Base-by-base conservation (phyloP, 2,888 invertebrate genomes). In the Ochlodes sylvanus region DNA sequence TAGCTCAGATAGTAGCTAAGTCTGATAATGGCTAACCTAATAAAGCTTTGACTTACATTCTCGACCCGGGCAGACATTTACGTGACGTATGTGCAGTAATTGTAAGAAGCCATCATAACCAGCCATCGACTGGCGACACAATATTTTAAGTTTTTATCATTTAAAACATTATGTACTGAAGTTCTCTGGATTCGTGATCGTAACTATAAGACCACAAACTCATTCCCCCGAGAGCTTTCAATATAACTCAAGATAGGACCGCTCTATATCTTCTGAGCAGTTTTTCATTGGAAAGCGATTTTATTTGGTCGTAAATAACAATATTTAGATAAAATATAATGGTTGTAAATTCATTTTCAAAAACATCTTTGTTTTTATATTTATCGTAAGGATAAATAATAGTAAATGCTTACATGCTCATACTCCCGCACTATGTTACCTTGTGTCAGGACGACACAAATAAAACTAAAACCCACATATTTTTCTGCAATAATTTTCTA, bases 201-300 rank as follows among this genome's bases (percentile, higher is more conserved):
- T 41, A 42, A 42, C 19, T 42, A 42, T 21, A 42, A 58, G 14
- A 58, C 58, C 2, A 21, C 42, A 7, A n/a, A 54, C 54, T 42
- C n/a, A 41, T 7, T 58, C 58, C 58, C 58, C 42, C 14, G 58
- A 21, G 58, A 14, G 42, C 58, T 14, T 21, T 58, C 63, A 63
- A 63, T 63, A 55, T 63, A 32, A 56, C 34, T 63, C 63, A 63
- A 65, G 68, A 70, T 70, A 73, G 71, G 64, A 69, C 68, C 67
- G 55, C 55, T 71, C 69, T 68, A 71, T 72, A 71, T 68, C 69
- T 67, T 57, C 60, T 69, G 66, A 64, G 68, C 64, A 70, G 60
- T 68, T 64, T 61, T 38, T 64, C 68, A 56, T 56, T 61, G 55
- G 61, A 63, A 63, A 63, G 17, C 55, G 63, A 63, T 63, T 55